Percentiles rank a stretch among this genome's conserved stretches.
Evolutionary conservation across 2,113 vertebrate species (phyloP).

Genomic region (Pseudopodoces humilis): DNA sequence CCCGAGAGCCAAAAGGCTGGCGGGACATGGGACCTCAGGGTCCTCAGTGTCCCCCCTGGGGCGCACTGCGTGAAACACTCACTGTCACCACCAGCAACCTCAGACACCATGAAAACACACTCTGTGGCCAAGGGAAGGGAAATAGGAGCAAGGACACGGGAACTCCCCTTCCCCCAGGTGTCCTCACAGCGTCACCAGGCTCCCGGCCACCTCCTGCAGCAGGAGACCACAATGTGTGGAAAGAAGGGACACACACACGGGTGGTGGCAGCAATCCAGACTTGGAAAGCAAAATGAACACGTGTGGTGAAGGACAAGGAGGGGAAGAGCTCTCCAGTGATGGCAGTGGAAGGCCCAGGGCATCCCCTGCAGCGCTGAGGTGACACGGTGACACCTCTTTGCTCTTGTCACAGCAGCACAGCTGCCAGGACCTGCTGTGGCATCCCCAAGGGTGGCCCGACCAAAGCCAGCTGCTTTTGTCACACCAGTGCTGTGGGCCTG

Average conservation of each 20-base stretch:
- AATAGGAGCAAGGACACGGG: accelerated
- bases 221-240: accelerated
- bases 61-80: accelerated
- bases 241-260: neutral
- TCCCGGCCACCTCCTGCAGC: neutral
- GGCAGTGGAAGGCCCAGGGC: neutral
- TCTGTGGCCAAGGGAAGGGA: neutral
- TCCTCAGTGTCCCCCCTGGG: neutral
- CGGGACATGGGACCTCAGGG: accelerated
- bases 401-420: neutral
- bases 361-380: neutral
- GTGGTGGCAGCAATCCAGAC: neutral
- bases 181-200: neutral
- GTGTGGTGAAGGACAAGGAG: accelerated
- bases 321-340: accelerated
- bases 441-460: neutral
- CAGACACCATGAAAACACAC: accelerated
- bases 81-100: neutral
- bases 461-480: neutral
- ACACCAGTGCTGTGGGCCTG: accelerated
- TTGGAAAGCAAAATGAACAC: neutral
- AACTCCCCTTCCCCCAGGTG: neutral
- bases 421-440: neutral
- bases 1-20: neutral
- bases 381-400: neutral